A percentile compares a stretch with the other conserved stretches of the same genome.
These are phyloP conservation scores for Phrynosoma blainvillii DNA, from an alignment of 2,113 vertebrate genomes.

Conservation along the genomic window DNA sequence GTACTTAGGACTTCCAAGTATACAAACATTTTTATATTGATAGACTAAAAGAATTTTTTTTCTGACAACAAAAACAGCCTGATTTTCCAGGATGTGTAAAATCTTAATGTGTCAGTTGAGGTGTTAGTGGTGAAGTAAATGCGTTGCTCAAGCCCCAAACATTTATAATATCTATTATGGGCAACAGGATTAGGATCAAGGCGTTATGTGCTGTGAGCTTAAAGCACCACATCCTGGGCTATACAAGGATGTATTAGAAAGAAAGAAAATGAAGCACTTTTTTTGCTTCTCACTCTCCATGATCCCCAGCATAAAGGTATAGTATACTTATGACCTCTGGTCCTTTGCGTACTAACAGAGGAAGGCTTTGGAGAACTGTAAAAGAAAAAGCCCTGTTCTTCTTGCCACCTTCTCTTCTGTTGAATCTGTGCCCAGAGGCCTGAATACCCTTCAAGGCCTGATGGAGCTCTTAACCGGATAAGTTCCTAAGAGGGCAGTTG, in stretches of 20 bases:
- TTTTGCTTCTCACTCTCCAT: not conserved
- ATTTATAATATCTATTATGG: not conserved
- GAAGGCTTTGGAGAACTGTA: not conserved
- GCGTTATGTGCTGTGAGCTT: not conserved
- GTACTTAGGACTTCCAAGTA: not conserved
- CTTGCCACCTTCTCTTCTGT: not conserved
- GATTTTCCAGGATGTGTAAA: not conserved
- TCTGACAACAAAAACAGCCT: not conserved
- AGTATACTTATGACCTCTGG: not conserved
- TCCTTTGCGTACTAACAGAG: not conserved
- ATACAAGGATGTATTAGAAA: not conserved
- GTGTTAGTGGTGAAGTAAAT: not conserved
- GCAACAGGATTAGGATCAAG: not conserved
- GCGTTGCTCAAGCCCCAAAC: not conserved
- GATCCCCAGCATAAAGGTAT: not conserved
- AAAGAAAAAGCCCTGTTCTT: not conserved
- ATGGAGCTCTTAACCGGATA: not conserved
- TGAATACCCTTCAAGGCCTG: not conserved
- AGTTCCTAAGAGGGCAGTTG: no score
- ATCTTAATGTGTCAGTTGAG: not conserved
- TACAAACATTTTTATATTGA: not conserved
- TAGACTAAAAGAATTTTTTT: no score
- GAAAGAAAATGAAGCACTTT: not conserved
- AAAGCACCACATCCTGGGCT: not conserved
- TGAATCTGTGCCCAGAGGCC: not conserved